Evolutionary conservation across 2,113 vertebrate genomes (phyloP).

Genomic region (Chlamydotis undulata): DNA sequence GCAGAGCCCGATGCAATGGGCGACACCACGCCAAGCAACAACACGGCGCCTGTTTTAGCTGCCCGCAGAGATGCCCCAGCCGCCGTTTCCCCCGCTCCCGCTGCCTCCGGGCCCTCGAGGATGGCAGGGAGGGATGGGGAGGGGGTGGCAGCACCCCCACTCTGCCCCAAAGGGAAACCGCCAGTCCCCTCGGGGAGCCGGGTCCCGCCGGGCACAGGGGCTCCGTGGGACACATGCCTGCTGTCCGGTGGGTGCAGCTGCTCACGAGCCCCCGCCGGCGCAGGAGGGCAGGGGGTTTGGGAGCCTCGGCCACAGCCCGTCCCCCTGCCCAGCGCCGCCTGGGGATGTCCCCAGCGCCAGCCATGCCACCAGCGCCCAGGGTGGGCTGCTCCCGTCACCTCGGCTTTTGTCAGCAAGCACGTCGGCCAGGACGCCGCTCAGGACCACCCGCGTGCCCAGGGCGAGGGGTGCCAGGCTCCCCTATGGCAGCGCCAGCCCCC

Average conservation of each 20-base stretch:
- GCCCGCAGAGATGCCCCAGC: not conserved
- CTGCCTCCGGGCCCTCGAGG: not conserved
- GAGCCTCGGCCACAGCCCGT: not conserved
- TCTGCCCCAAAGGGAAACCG: not conserved
- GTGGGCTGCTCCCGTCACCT: not conserved
- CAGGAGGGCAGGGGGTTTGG: not conserved
- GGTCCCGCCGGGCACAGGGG: not conserved
- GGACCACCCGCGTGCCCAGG: not conserved
- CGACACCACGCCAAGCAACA: conserved; percentile 25
- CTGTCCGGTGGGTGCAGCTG: fast-evolving
- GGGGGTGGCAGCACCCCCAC: not conserved
- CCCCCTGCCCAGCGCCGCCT: not conserved
- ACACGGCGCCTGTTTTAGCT: not conserved
- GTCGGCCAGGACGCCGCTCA: not conserved
- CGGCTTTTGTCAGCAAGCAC: not conserved
- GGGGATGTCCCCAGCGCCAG: not conserved
- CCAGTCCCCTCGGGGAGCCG: not conserved
- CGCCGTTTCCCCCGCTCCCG: fast-evolving
- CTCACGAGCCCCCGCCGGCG: fast-evolving
- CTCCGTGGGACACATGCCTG: not conserved
- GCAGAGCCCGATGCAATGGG: conserved; percentile 1
- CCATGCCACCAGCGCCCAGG: not conserved
- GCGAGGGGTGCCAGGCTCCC: not conserved
- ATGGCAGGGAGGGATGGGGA: not conserved
- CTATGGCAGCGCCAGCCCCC: not conserved